Conservation (phyloP, 2,113 vertebrate genomes). For the Rhadina sibilatrix region DNA sequence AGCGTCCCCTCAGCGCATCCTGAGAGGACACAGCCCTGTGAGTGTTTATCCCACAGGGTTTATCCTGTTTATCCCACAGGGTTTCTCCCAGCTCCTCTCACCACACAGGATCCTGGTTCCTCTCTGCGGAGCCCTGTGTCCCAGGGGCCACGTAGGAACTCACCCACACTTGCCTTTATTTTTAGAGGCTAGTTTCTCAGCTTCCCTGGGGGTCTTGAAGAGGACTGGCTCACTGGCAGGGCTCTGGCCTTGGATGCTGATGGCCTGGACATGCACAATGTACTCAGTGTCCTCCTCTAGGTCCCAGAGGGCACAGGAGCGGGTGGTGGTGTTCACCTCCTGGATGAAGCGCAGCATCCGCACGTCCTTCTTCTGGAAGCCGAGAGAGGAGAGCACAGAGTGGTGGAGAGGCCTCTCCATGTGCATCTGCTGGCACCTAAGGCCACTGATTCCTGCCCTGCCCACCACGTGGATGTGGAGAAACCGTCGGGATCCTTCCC, state of each 20-base stretch:
- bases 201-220: constrained; percentile 91
- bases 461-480: neutral
- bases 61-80: neutral
- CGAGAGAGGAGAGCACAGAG: constrained; percentile 64
- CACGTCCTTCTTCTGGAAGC: constrained; percentile 91
- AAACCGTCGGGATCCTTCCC: neutral
- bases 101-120: neutral
- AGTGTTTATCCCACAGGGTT: neutral
- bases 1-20: neutral
- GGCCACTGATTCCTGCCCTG: constrained; percentile 5
- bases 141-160: constrained; percentile 2
- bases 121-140: neutral
- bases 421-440: neutral
- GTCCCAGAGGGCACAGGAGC: constrained; percentile 93
- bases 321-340: constrained; percentile 96
- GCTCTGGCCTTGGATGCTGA: constrained; percentile 92
- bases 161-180: constrained; percentile 81
- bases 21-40: neutral
- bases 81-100: neutral
- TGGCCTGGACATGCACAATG: constrained; percentile 92
- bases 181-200: constrained; percentile 91
- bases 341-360: constrained; percentile 96
- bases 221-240: constrained; percentile 90
- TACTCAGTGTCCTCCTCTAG: constrained; percentile 96
- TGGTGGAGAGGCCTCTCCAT: neutral